These are phyloP conservation scores for Drepanosiphum platanoidis DNA, from an alignment of 2,888 invertebrate species.

Conservation along the genomic window DNA sequence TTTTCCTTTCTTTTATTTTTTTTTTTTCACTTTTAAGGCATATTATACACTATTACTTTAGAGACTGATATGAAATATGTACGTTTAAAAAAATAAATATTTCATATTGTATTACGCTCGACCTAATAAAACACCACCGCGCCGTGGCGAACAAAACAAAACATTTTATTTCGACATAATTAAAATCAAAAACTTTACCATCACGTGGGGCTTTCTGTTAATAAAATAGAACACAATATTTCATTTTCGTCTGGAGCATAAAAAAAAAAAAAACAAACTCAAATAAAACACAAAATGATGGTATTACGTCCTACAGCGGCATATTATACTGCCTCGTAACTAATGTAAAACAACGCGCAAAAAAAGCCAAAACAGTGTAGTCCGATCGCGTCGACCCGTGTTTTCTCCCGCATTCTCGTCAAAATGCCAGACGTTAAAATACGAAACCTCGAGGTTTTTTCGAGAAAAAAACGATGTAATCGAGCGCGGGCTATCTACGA, in stretches of 20 bases:
- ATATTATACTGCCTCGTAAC: too few species aligned
- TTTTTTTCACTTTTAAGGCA: background rate
- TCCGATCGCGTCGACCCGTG: too few species aligned
- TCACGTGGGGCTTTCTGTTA: background rate
- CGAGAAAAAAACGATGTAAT: too few species aligned
- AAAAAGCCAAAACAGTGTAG: too few species aligned
- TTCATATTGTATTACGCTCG: background rate
- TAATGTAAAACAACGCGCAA: too few species aligned
- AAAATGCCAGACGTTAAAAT: too few species aligned
- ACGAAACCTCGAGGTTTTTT: too few species aligned
- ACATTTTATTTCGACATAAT: background rate
- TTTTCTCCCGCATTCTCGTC: too few species aligned
- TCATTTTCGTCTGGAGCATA: background rate
- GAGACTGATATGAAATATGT: slow-evolving; percentile 1
- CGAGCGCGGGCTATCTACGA: too few species aligned
- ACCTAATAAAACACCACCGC: background rate
- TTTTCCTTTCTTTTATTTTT: background rate
- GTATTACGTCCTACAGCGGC: too few species aligned
- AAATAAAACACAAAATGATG: too few species aligned
- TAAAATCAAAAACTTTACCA: background rate
- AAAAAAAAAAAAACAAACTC: background rate
- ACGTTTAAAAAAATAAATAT: background rate
- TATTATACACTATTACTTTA: background rate
- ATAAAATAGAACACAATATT: background rate
- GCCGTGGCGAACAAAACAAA: slow-evolving; percentile 2